Evolutionary conservation across 2,797 vertebrate species (phyloP), one percentile per base, ranked within the genome.

Genomic region (Silurus aristotelis): DNA sequence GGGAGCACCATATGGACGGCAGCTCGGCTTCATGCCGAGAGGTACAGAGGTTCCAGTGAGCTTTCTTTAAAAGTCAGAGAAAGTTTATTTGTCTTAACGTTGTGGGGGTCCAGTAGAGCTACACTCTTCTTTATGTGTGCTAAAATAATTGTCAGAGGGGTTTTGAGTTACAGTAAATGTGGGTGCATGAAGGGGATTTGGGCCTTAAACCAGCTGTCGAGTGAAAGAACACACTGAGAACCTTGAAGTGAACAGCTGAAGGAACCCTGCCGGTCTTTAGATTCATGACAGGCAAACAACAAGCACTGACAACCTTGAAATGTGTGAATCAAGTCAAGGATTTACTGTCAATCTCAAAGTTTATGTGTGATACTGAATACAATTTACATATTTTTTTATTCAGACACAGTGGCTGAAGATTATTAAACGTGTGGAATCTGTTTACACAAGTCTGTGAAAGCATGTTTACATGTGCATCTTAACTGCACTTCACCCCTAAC

Each of bases 1-100:
- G 88, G 43, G 85, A 92, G 93, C 89, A 91, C 90, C 93, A 93
- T 94, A 94, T 93, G 94, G 93, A 92, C 91, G 87, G 88, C 90
- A 89, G 87, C 92, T 92, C 72, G 85, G 81, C 90, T 93, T 83
- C 86, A 71, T 91, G 87, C 86, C 13, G 88, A 64, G 90, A 88
- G 91, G 88, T 86, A 89, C 90, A 90, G 89, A 73, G 87, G 86
- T 84, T 88, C 88, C 88, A 85, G 46, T 10, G 38, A 90, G 90
- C 90, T 92, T 92, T 93, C 91, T 92, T 93, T 94, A 89, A 93
- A 87, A 93, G 91, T 88, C 70, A 85, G 82, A 85, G 87, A 90
- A 92, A 88, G 89, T 93, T 90, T 94, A 92, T 94, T 95, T 93
- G 92, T 93, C 89, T 83, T 84, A 91, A 86, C 80, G 68, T 88